Base-by-base conservation (phyloP, 2,113 vertebrate species). In the Fulmarus glacialis region DNA sequence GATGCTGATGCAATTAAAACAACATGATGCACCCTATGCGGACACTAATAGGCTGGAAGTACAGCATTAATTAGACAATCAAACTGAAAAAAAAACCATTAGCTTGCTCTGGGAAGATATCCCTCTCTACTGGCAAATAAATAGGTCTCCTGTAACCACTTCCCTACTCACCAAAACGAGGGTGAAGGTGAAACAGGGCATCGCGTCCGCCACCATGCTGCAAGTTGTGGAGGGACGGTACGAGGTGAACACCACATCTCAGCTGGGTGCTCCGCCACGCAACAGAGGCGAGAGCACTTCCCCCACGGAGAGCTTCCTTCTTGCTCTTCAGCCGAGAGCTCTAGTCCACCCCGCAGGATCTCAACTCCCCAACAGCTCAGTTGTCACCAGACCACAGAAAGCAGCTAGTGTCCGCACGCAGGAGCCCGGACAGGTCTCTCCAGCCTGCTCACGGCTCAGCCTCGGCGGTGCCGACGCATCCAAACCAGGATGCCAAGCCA, bases 181-280 rank as follows among this genome's bases (percentile, higher is more conserved):
- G 21, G 11, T 40, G 77, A 64, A 60, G 82, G 62, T 40, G 38
- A 55, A 64, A 7, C 22, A 20, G 59, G 66, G 18, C 23, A 2
- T 9, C 32, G 26, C 0, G 4, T 58, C 50, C 3, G 1, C 13
- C 66, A 36, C 13, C 4, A 0, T 0, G 8, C 11, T 12, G 55
- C 38, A n/a, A 23, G 75, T 8, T 32, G 36, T 3, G 53, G 32
- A 53, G 22, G 29, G 56, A 13, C 4, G 18, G 32, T 17, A 1
- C 0, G 2, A 30, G 47, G 17, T 3, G 26, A 60, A 6, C 19
- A 30, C 8, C 43, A 40, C 38, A 32, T 3, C 78, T 48, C 30
- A 11, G 24, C 21, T 30, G 53, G 68, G 18, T 21, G 34, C 50
- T 38, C 70, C 45, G 45, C 34, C 50, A 55, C 3, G 2, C 15